Percentiles rank a stretch among this genome's conserved stretches.
Conservation (phyloP, 2,888 invertebrate genomes). For the Caenorhabditis sulstoni region DNA sequence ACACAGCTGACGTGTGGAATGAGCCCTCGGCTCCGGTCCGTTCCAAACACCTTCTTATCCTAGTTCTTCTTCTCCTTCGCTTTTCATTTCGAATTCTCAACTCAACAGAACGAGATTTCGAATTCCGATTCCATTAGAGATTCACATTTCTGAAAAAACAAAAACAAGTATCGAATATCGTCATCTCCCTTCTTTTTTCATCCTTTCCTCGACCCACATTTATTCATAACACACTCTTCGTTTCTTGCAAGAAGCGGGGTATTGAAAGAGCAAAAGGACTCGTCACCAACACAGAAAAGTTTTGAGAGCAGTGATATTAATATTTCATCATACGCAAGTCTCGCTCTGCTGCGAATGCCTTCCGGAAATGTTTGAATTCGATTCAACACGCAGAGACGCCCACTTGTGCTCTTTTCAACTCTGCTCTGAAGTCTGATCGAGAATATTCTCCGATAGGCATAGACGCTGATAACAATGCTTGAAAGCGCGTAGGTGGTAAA, state of each 20-base stretch:
- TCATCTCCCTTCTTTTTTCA: conserved; percentile 30
- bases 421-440: background rate
- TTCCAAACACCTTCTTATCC: no score
- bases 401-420: no score
- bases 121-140: conserved; percentile 7
- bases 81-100: background rate
- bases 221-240: conserved; percentile 47
- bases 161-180: conserved; percentile 52
- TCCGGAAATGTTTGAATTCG: conserved; percentile 9
- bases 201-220: conserved; percentile 22
- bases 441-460: background rate
- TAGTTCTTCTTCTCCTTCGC: no score
- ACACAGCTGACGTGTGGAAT: conserved; percentile 31
- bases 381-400: background rate
- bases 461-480: conserved; percentile 16
- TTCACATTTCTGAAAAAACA: conserved; percentile 25
- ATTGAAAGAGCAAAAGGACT: no score
- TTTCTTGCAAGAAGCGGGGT: conserved; percentile 9
- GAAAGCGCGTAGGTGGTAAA: conserved; percentile 15
- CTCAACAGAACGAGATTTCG: background rate
- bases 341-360: background rate
- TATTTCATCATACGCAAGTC: conserved; percentile 43
- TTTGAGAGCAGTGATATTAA: conserved; percentile 41
- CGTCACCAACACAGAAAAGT: background rate
- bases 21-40: background rate